Base-by-base conservation (phyloP, 2,797 vertebrate species). In the Chloroceryle inda region DNA sequence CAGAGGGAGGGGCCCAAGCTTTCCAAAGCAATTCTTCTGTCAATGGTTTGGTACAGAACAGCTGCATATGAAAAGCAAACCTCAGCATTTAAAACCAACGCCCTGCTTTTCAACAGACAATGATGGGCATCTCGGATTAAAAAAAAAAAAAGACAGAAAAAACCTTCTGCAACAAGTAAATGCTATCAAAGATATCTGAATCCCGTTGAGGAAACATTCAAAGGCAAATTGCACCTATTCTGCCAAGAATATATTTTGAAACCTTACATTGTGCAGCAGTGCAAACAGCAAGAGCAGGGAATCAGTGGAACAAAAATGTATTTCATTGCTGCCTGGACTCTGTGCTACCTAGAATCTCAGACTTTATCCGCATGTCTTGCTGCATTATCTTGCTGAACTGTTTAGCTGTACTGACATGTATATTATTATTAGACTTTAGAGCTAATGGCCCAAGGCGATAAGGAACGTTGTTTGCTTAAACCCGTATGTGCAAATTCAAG, bases 1-100 rank as follows among this genome's bases (percentile, higher is more conserved):
- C 95, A 97, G 89, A 96, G 95, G 95, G 96, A 97, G 88, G 94
- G 88, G 93, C 94, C 69, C 89, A 92, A 97, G 89, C 92, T 94
- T 96, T 96, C 94, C 91, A 96, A 94, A 95, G 92, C 93, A 94
- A 94, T 92, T 94, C 94, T 94, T 88, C 88, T 85, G 92, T 94
- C 96, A 96, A 92, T 95, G 95, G 82, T 88, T 89, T 94, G 80
- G 81, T 94, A 92, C 69, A 91, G 87, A 96, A 93, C 84, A 96
- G 80, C 94, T 95, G 94, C 89, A 87, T 83, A 82, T 53, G 86
- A 95, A 97, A 95, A 96, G 89, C 95, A 96, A 97, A 95, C 89
- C 94, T 94, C 91, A 94, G 95, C 96, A 93, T 77, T 96, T 96
- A 94, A 88, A 95, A 89, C 75, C 91, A 95, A 97, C 95, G 91